Evolutionary conservation across 2,113 vertebrate genomes (phyloP).

Genomic region (Paralichthys olivaceus): DNA sequence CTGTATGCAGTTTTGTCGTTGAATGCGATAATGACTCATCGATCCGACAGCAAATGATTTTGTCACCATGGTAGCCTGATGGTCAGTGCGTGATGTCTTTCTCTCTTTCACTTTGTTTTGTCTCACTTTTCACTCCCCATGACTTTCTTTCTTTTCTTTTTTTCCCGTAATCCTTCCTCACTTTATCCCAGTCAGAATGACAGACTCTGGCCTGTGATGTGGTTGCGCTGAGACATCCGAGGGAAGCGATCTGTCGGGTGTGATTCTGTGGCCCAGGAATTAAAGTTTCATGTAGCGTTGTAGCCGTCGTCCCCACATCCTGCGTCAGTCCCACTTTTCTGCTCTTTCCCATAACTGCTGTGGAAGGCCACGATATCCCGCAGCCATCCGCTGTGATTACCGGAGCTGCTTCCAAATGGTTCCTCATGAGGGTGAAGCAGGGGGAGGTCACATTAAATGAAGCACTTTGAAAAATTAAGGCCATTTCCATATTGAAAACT

Average conservation of each 20-base stretch:
- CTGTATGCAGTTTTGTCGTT: conserved; percentile 33
- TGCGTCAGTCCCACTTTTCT: conserved; percentile 57
- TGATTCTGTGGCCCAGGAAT: conserved; percentile 55
- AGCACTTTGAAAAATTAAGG: conserved; percentile 60
- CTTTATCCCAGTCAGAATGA: conserved; percentile 14
- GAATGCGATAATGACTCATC: conserved; percentile 70
- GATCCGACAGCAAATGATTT: conserved; percentile 57
- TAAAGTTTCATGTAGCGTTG: conserved; percentile 43
- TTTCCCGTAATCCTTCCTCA: neutral
- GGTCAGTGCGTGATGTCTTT: conserved; percentile 22
- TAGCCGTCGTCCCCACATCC: conserved; percentile 64
- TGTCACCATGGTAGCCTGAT: conserved; percentile 47
- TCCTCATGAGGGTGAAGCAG: conserved; percentile 36
- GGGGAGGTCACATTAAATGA: conserved; percentile 37
- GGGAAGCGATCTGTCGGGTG: conserved; percentile 61
- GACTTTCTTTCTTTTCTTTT: conserved; percentile 8
- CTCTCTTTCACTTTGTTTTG: conserved; percentile 37
- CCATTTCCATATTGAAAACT: conserved; percentile 34
- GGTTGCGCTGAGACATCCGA: conserved; percentile 47
- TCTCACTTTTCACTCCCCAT: conserved; percentile 22
- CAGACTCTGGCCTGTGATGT: conserved; percentile 57
- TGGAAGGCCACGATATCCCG: conserved; percentile 56
- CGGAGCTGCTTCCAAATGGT: conserved; percentile 51
- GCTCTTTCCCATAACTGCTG: conserved; percentile 41
- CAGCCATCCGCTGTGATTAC: conserved; percentile 42